phyloP scores from a whole-genome alignment of 2,797 vertebrate species.

The Leucoraja ocellata region DNA sequence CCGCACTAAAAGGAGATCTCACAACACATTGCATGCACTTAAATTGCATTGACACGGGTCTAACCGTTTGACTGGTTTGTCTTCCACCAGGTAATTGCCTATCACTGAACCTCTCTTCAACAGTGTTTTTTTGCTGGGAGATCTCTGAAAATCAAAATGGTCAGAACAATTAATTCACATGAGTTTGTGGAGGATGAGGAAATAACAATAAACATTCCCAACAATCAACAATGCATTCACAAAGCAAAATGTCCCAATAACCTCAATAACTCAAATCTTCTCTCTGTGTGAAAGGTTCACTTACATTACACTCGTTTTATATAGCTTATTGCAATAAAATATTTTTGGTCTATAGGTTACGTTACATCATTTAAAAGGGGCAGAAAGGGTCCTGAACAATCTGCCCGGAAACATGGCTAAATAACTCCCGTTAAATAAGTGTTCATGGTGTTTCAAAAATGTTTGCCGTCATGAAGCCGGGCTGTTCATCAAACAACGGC shows the following conservation, averaged over 20 bases:
- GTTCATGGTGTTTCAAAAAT: neutral
- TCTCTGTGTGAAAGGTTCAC: neutral
- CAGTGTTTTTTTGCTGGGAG: constrained; percentile 55
- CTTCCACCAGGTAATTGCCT: constrained; percentile 63
- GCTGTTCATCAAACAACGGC: neutral
- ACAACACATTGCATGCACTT: constrained; percentile 32
- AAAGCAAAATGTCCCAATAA: neutral
- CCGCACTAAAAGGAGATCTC: neutral
- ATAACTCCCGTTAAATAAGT: neutral
- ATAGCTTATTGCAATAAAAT: neutral
- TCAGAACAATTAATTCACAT: neutral
- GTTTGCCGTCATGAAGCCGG: neutral
- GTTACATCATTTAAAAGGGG: neutral
- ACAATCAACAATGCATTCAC: neutral
- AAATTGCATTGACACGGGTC: constrained; percentile 40
- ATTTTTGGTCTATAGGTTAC: neutral
- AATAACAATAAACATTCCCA: neutral
- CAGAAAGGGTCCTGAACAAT: neutral
- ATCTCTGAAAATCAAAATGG: constrained; percentile 56
- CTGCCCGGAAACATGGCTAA: neutral
- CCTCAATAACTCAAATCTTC: neutral
- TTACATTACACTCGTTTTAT: neutral
- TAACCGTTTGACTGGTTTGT: constrained; percentile 64
- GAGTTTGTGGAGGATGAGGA: neutral
- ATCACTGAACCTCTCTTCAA: constrained; percentile 71